phyloP scores from a whole-genome alignment of 2,113 vertebrate species.

The Callipepla squamata region DNA sequence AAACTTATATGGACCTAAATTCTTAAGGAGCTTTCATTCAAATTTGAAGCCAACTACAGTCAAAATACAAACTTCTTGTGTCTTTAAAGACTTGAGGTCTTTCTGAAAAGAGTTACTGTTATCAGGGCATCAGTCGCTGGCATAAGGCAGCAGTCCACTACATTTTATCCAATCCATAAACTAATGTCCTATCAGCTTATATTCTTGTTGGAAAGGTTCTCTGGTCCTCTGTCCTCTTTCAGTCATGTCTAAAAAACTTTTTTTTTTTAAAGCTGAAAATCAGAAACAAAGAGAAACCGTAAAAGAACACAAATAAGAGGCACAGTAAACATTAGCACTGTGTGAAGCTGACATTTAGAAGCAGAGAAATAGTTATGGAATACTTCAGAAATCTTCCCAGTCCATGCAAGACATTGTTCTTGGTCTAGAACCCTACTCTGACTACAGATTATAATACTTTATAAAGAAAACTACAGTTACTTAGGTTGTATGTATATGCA shows the following conservation, averaged over 20 bases:
- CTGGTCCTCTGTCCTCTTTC: neutral
- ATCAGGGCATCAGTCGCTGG: neutral
- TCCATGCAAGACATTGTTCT: fast-evolving
- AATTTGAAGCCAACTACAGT: neutral
- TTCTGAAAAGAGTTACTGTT: neutral
- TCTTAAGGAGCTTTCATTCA: neutral
- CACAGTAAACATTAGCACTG: neutral
- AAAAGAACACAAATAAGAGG: neutral
- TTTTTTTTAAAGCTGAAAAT: no score
- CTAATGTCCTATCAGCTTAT: neutral
- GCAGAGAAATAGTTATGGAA: fast-evolving
- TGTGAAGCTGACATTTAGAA: neutral
- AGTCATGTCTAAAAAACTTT: neutral
- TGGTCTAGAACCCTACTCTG: neutral
- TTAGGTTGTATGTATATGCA: neutral
- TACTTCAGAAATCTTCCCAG: neutral
- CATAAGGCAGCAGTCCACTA: neutral
- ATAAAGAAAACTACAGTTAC: neutral
- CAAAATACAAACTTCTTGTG: neutral
- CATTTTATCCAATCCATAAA: neutral
- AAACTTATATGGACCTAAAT: neutral
- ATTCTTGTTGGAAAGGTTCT: neutral
- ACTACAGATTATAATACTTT: neutral
- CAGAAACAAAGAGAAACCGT: neutral
- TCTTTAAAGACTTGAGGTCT: neutral